Evolutionary conservation across 2,113 vertebrate genomes (phyloP), one percentile per base, ranked within the genome.

Genomic region (Hyperoodon ampullatus): DNA sequence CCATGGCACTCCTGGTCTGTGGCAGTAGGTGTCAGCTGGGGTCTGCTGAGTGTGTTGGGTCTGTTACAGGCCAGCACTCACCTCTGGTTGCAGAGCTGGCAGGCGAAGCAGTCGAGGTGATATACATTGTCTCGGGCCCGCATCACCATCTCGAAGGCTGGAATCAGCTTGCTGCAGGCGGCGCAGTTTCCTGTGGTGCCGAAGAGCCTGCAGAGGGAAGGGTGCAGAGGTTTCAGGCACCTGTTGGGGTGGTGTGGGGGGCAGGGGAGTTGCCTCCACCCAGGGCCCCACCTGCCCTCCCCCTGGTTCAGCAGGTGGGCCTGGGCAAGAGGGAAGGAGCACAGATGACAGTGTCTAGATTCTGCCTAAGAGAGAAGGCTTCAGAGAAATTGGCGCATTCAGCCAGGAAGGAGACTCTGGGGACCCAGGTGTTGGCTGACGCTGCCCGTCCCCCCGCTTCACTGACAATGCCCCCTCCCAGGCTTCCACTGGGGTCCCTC

Each of bases 111-210:
- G 99, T 99, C 99, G 98, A 99, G 99, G 99, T 99, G 99, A 99
- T 99, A 99, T 98, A 99, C 99, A 95, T 99, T 99, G 99, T 99
- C 99, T 99, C 99, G 99, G 98, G 99, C 99, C 98, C 99, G 99
- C 99, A 99, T 99, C 99, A 99, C 99, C 99, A 99, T 99, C 99
- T 99, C 99, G 98, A 99, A 99, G 98, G 99, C 99, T 98, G 99
- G 99, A 99, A 99, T 99, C 99, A 99, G 99, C 99, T 99, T 99
- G 99, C 99, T 99, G 99, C 99, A 99, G 97, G 99, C 99, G 72
- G 99, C 99, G 77, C 99, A 99, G 99, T 99, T 99, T 98, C 99
- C 99, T 6, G 99, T 99, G 97, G 99, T 99, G 98, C 99, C 99
- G 81, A 99, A 99, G 97, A 99, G 99, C 99, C 99, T 99, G 99